These are phyloP conservation scores for Paracanthobrama guichenoti DNA, from an alignment of 2,113 vertebrate genomes.

Conservation along the genomic window DNA sequence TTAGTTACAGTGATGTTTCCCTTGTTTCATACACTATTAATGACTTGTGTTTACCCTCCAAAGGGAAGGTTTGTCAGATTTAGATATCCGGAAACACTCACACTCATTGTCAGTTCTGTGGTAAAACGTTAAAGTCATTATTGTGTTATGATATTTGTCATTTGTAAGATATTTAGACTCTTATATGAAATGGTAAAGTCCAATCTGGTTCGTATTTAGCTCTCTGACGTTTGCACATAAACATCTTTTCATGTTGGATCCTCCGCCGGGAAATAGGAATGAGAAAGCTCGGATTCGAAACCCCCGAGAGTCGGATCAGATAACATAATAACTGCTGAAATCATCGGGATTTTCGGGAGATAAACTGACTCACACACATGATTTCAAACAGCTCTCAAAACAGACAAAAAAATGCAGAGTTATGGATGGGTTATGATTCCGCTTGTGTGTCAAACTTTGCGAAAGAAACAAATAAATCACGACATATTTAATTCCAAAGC, in stretches of 20 bases:
- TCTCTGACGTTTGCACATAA: conserved; percentile 1
- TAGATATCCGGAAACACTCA: background rate
- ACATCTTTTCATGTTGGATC: conserved; percentile 8
- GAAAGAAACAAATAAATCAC: background rate
- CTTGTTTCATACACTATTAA: background rate
- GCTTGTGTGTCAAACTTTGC: background rate
- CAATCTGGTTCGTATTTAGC: background rate
- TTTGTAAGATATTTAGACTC: background rate
- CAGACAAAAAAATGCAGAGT: background rate
- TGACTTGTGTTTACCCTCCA: background rate
- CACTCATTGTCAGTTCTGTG: background rate
- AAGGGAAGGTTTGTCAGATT: background rate
- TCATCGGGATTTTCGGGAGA: background rate
- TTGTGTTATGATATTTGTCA: background rate
- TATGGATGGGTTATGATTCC: background rate
- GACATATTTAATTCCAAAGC: background rate
- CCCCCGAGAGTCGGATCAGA: background rate
- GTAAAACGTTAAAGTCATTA: background rate
- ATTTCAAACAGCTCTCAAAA: background rate
- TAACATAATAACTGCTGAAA: background rate
- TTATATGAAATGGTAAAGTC: background rate
- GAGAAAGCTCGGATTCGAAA: background rate
- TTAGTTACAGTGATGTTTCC: background rate
- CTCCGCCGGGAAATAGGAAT: no score
- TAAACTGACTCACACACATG: background rate